phyloP scores from a whole-genome alignment of 2,797 vertebrate species.

The Trachops cirrhosus region DNA sequence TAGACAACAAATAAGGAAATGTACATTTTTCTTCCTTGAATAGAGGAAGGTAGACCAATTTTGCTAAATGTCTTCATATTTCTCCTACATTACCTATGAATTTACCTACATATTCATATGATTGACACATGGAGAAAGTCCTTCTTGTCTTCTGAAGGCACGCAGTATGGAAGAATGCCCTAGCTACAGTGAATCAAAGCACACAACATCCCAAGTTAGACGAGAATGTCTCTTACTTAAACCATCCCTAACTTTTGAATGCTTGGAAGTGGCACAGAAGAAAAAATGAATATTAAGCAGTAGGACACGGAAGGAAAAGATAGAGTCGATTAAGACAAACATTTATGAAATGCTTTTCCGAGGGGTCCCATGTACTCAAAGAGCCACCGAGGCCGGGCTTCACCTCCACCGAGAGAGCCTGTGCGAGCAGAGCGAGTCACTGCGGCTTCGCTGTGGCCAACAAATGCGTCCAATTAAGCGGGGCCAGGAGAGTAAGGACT shows the following conservation, averaged over 20 bases:
- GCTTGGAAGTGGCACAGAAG: conserved; percentile 9
- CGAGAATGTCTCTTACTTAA: background rate
- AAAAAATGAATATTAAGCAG: background rate
- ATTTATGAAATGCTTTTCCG: background rate
- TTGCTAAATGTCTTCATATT: background rate
- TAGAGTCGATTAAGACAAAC: background rate
- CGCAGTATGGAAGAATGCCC: background rate
- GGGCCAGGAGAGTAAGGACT: conserved; percentile 31
- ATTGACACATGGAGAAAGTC: background rate
- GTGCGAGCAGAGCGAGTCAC: background rate
- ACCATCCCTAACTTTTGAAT: conserved; percentile 30
- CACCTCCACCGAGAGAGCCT: background rate
- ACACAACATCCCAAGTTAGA: background rate
- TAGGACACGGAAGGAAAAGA: background rate
- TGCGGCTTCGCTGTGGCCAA: background rate
- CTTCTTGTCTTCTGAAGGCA: background rate
- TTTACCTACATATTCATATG: background rate
- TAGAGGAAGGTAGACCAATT: background rate
- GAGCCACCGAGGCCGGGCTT: background rate
- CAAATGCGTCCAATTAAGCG: conserved; percentile 48
- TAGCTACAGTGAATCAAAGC: conserved; percentile 15
- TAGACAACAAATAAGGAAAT: background rate
- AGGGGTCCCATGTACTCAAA: background rate
- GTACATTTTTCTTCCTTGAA: conserved; percentile 21
- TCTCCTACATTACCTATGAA: background rate